These are phyloP conservation scores for Hucho hucho DNA, from an alignment of 2,113 vertebrate genomes.

Conservation along the genomic window DNA sequence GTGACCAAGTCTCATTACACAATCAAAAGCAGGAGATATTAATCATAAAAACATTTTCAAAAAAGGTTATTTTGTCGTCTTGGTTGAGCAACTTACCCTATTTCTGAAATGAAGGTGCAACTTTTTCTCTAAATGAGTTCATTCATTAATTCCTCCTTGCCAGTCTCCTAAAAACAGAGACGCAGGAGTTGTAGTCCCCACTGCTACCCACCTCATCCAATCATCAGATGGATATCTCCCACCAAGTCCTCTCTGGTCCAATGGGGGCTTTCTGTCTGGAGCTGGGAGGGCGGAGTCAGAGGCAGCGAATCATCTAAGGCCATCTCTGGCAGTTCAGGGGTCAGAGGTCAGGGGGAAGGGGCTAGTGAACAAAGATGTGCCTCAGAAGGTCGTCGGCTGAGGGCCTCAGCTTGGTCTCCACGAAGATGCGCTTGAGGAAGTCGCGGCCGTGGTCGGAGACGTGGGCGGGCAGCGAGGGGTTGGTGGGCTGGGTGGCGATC, in stretches of 20 bases:
- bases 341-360: slow-evolving; percentile 57
- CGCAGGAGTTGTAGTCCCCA: slow-evolving; percentile 15
- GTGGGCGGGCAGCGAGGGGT: slow-evolving; percentile 89
- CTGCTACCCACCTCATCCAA: slow-evolving; percentile 11
- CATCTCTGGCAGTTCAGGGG: slow-evolving; percentile 58
- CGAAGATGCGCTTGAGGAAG: slow-evolving; percentile 95
- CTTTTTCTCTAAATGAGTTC: slow-evolving; percentile 60
- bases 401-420: slow-evolving; percentile 92
- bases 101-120: slow-evolving; percentile 75
- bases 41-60: slow-evolving; percentile 22
- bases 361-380: slow-evolving; percentile 96
- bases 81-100: slow-evolving; percentile 51
- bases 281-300: slow-evolving; percentile 33
- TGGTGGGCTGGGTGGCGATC: slow-evolving; percentile 97
- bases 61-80: slow-evolving; percentile 43
- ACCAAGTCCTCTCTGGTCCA: slow-evolving; percentile 37
- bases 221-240: slow-evolving; percentile 13
- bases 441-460: slow-evolving; percentile 95
- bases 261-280: slow-evolving; percentile 24
- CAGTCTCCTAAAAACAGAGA: slow-evolving; percentile 63
- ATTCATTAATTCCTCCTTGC: slow-evolving; percentile 46
- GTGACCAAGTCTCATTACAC: slow-evolving; percentile 42
- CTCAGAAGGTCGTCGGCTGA: slow-evolving; percentile 93
- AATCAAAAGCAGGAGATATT: slow-evolving; percentile 28
- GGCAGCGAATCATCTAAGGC: slow-evolving; percentile 48